Base-by-base conservation (phyloP, 2,113 vertebrate genomes). In the Callopanchax toddi region DNA sequence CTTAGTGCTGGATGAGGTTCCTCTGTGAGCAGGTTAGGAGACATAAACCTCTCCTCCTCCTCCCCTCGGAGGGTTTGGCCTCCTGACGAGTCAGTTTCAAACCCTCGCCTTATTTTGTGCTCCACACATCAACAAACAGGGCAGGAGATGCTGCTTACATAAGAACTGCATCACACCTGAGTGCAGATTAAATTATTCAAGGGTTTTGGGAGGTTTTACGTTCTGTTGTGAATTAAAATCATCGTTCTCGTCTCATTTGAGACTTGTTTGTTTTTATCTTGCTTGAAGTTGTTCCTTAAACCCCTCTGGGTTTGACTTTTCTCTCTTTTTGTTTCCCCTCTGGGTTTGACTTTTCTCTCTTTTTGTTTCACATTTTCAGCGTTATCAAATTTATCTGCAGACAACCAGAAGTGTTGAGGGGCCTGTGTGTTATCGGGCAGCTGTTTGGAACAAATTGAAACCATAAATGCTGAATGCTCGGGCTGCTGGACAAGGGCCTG, bases 391-490 rank as follows among this genome's bases (percentile, higher is more conserved):
- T 25, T 26, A 4, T 59, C 42, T 57, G 29, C 39, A 60, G 54
- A 64, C 43, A n/a, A n/a, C n/a, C n/a, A 58, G 29, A 49, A 56
- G 50, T 3, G 26, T n/a, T 26, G 56, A 21, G 60, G 25, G 39
- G 13, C 46, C 3, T 6, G 20, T 15, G 20, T 37, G 29, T 36
- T 29, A 6, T 17, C 18, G 12, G 17, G 0, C n/a, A 52, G 44
- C 44, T 37, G 16, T 51, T 59, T n/a, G 42, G 59, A 67, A 32
- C n/a, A 32, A 66, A 78, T 18, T 68, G 11, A 57, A 79, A 52
- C 7, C 17, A 32, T 32, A 5, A 32, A 32, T 32, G 29, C 53
- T 70, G 43, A 79, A 77, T 60, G 50, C 34, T 61, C 68, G 15
- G 37, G 36, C 63, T 63, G 58, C 76, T 69, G 42, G 32, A 70